phyloP scores from a whole-genome alignment of 1,140 invertebrate genomes.

The Kradibia gibbosae region DNA sequence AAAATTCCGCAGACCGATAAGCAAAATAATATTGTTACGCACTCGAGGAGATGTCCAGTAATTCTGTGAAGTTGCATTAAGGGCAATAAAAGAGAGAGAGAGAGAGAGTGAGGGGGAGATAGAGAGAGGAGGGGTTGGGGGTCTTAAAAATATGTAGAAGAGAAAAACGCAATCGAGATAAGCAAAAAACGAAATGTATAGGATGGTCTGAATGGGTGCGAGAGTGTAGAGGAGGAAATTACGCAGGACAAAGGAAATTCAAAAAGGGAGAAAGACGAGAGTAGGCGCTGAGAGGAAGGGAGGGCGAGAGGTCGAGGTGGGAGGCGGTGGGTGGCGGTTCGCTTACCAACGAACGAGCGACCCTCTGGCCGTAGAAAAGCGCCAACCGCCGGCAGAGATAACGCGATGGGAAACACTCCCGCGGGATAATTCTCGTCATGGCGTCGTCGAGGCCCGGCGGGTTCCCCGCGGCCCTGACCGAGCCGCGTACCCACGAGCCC shows the following conservation, averaged over 20 bases:
- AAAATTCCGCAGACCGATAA: constrained; percentile 21
- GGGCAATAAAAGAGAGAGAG: too few relatives aligned
- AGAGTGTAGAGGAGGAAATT: neutral
- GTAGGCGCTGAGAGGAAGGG: neutral
- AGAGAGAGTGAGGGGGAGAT: too few relatives aligned
- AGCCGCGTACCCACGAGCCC: neutral
- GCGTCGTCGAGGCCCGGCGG: neutral
- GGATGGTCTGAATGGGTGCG: neutral
- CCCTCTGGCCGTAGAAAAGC: constrained; percentile 32
- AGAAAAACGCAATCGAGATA: constrained; percentile 37
- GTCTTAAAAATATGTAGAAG: constrained; percentile 15
- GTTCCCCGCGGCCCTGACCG: neutral
- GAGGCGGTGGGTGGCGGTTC: neutral
- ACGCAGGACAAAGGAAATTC: constrained; percentile 11
- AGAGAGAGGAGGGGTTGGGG: too few relatives aligned
- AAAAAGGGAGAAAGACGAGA: constrained; percentile 14
- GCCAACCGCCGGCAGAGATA: constrained; percentile 39
- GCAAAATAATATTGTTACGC: constrained; percentile 20
- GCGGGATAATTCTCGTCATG: constrained; percentile 41
- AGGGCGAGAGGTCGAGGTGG: neutral
- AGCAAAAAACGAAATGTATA: constrained; percentile 21
- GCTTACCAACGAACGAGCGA: constrained; percentile 39
- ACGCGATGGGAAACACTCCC: constrained; percentile 47
- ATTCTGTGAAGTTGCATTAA: neutral
- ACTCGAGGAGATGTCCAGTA: constrained; percentile 22